Evolutionary conservation across 2,113 vertebrate genomes (phyloP), one percentile per base, ranked within the genome.

Genomic region (Erinaceus europaeus): DNA sequence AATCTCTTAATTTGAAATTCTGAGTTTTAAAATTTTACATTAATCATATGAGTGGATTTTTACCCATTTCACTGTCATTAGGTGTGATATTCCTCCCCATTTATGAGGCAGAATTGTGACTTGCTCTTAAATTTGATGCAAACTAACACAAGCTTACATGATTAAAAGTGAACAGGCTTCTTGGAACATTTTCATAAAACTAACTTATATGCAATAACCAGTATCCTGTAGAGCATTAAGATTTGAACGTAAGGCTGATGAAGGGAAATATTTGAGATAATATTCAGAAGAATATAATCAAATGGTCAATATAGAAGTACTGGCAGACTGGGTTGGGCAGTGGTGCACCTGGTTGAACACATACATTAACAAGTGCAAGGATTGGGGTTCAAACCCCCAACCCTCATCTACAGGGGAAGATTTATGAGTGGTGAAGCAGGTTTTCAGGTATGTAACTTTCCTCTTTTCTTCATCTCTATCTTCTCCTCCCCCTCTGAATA

Each of bases 21-120:
- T 78, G 25, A 65, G 15, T 23, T 77, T 91, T 80, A 61, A 84
- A 75, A 42, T 52, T 91, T 89, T 52, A 79, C 6, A 61, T 79
- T 89, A 84, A 44, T n/a, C 12, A 27, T 4, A 48, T 27, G 9
- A 69, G 12, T 48, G 1, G 25, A 25, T 50, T 61, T 84, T 86
- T 90, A 9, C 76, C 62, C 71, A 46, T 76, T 84, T 65, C 38
- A 5, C 13, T 61, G 32, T 44, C 9, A 15, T 44, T 5, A 15
- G 29, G 5, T 52, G 17, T 44, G 13, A 3, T 73, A 34, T 46
- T 13, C 50, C 80, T 11, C 25, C 52, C 75, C 50, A 90, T 27
- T 68, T 82, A 5, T 57, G 29, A 79, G 29, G 59, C 11, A 62
- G 29, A 75, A 79, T 34, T 61, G 15, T 36, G 67, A 36, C 75